phyloP scores from a whole-genome alignment of 2,888 invertebrate genomes.

The Synanthedon andrenaeformis region DNA sequence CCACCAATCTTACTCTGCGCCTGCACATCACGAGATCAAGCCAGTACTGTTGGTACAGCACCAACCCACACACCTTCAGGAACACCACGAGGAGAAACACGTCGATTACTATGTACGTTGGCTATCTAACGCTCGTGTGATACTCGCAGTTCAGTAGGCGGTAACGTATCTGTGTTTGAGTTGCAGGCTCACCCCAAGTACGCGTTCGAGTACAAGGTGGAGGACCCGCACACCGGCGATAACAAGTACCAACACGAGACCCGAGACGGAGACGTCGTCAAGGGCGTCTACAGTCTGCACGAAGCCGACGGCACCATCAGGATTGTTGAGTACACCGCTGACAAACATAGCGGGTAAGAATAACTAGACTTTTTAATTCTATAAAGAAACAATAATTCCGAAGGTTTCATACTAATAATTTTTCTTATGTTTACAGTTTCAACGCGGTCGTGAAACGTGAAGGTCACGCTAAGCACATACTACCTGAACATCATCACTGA shows the following conservation, averaged over 20 bases:
- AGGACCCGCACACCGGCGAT: conserved; percentile 49
- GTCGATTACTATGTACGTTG: conserved; percentile 2
- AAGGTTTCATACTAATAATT: background rate
- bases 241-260: conserved; percentile 38
- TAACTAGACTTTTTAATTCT: background rate
- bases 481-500: conserved; percentile 13
- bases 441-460: conserved; percentile 17
- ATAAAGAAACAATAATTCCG: background rate
- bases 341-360: conserved; percentile 14
- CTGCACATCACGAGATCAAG: conserved; percentile 6
- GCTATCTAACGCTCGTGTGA: background rate
- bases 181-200: conserved; percentile 20
- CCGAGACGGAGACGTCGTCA: conserved; percentile 38
- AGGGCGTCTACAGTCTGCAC: conserved; percentile 29
- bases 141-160: background rate
- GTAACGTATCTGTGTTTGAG: background rate
- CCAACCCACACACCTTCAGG: conserved; percentile 11
- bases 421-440: conserved; percentile 13
- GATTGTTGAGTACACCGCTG: conserved; percentile 14
- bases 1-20: conserved; percentile 13
- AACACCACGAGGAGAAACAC: conserved; percentile 12
- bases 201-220: conserved; percentile 42
- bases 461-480: conserved; percentile 15
- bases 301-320: conserved; percentile 13
- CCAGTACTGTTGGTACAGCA: conserved; percentile 3